Percentiles rank a stretch among this genome's conserved stretches.
Conservation (phyloP, 64 coral and sea anemone species). For the Porites australiensis region DNA sequence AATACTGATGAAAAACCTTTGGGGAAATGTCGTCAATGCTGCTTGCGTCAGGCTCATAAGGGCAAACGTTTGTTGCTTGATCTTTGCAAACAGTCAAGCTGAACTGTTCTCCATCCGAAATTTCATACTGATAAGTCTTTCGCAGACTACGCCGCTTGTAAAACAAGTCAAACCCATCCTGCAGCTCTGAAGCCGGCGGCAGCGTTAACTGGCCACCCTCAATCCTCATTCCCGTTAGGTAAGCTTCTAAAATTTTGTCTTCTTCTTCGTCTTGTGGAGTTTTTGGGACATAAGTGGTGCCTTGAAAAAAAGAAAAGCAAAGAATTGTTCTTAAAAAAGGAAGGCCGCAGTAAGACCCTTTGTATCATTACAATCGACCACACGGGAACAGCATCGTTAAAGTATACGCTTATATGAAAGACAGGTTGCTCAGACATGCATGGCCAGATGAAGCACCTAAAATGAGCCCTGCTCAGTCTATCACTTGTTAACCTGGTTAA, state of each 20-base stretch:
- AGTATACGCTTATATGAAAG: too few relatives aligned
- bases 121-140: neutral
- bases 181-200: neutral
- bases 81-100: slow-evolving; percentile 28
- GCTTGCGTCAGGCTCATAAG: neutral
- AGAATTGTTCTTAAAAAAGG: neutral
- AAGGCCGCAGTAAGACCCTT: too few relatives aligned
- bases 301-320: neutral
- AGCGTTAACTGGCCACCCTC: neutral
- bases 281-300: neutral
- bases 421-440: too few relatives aligned
- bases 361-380: too few relatives aligned
- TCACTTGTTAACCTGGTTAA: too few relatives aligned
- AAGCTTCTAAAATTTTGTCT: neutral
- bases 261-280: slow-evolving; percentile 23
- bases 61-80: neutral
- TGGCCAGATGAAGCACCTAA: too few relatives aligned
- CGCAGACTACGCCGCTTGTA: neutral
- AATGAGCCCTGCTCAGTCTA: too few relatives aligned
- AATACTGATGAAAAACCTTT: neutral
- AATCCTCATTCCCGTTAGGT: slow-evolving; percentile 3
- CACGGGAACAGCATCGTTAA: too few relatives aligned
- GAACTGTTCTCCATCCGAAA: neutral
- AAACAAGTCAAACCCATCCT: neutral
- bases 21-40: neutral